Conservation (phyloP, 2,797 vertebrate species). For the Microtus californicus region DNA sequence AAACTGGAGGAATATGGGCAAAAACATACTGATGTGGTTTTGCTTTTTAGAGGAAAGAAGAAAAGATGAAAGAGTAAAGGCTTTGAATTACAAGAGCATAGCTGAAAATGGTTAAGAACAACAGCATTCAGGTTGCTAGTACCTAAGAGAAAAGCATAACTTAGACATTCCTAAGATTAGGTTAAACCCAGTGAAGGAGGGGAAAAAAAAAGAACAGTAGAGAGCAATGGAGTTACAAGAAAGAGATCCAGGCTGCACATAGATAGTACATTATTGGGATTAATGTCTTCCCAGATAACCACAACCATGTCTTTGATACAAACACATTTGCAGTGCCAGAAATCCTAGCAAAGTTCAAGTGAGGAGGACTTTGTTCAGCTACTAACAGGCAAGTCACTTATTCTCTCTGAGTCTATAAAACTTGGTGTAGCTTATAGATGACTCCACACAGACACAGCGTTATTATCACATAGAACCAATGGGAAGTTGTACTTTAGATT, state of each 20-base stretch:
- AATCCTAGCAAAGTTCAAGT: not conserved
- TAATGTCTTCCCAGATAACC: slow-evolving; percentile 24
- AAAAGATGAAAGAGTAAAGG: slow-evolving; percentile 46
- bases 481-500: not conserved
- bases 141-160: slow-evolving; percentile 46
- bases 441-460: slow-evolving; percentile 30
- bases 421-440: slow-evolving; percentile 47
- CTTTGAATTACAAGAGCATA: slow-evolving; percentile 27
- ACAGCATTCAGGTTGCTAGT: not conserved
- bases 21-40: not conserved
- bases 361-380: slow-evolving; percentile 47
- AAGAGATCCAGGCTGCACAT: not conserved
- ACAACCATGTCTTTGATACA: not conserved
- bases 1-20: not conserved
- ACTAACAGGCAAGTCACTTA: slow-evolving; percentile 1
- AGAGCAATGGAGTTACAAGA: not conserved
- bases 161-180: not conserved
- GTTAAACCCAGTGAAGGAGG: slow-evolving; percentile 20
- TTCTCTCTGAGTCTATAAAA: not conserved
- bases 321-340: slow-evolving; percentile 37
- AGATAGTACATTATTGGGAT: slow-evolving; percentile 21
- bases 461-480: slow-evolving; percentile 46
- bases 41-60: slow-evolving; percentile 49
- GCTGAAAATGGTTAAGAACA: slow-evolving; percentile 40
- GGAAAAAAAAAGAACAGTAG: not conserved